Percentiles rank a stretch among this genome's conserved stretches.
phyloP scores from a whole-genome alignment of 1,140 invertebrate genomes.

The Platyura marginata region DNA sequence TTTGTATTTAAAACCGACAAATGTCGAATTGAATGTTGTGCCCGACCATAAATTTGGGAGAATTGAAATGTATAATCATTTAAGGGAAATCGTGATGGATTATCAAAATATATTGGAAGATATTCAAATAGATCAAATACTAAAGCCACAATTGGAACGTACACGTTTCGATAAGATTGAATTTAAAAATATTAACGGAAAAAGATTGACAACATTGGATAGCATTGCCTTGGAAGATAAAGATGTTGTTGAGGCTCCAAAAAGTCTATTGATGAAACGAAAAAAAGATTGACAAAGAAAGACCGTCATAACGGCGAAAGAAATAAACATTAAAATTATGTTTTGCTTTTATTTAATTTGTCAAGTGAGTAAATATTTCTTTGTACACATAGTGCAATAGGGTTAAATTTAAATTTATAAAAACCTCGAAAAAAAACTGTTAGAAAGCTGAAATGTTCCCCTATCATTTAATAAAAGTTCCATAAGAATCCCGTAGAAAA shows the following conservation, averaged over 20 bases:
- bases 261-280: background rate
- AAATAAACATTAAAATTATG: too few species aligned
- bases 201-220: background rate
- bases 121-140: background rate
- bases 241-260: too few species aligned
- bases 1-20: slow-evolving; percentile 29
- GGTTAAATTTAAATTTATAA: too few species aligned
- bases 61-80: slow-evolving; percentile 8
- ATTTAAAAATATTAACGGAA: background rate
- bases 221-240: too few species aligned
- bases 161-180: background rate
- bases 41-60: slow-evolving; percentile 7
- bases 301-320: too few species aligned
- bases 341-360: too few species aligned
- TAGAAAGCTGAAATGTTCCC: too few species aligned
- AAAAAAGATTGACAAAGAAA: background rate
- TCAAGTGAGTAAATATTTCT: too few species aligned
- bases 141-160: background rate
- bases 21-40: slow-evolving; percentile 30
- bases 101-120: background rate
- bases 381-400: too few species aligned
- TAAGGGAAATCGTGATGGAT: slow-evolving; percentile 6
- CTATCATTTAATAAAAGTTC: too few species aligned
- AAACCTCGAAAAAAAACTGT: too few species aligned
- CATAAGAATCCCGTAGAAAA: too few species aligned